Evolutionary conservation across 35 echinoderm and acorn worm genomes (phyloP).

Genomic region (Lytechinus variegatus): DNA sequence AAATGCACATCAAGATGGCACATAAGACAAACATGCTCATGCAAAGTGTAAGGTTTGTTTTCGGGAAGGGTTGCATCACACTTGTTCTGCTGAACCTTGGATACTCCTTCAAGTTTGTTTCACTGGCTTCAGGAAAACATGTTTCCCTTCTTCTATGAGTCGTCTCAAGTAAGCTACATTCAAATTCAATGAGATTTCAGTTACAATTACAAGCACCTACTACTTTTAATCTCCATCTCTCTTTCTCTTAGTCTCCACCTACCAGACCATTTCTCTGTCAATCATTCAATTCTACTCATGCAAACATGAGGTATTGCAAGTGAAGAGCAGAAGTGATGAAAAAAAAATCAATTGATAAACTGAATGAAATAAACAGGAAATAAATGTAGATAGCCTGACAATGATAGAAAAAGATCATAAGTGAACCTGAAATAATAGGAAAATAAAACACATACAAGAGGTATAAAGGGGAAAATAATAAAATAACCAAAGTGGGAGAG

Average conservation of each 20-base stretch:
- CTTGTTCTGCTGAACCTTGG: not conserved
- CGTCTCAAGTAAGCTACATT: not conserved
- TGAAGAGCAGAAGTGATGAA: too few species aligned
- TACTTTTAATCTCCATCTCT: too few species aligned
- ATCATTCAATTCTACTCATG: too few species aligned
- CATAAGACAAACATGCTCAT: slow-evolving; percentile 12
- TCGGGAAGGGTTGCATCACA: not conserved
- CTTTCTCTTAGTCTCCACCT: too few species aligned
- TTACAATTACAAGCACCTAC: too few species aligned
- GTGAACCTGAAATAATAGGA: too few species aligned
- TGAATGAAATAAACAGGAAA: too few species aligned
- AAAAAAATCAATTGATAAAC: too few species aligned
- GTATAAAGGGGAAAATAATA: not conserved
- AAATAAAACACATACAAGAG: not conserved
- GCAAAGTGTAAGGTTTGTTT: not conserved
- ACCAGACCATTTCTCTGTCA: too few species aligned
- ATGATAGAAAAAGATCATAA: too few species aligned
- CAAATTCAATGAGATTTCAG: not conserved
- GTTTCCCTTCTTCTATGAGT: not conserved
- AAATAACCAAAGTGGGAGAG: not conserved
- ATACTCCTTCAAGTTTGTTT: not conserved
- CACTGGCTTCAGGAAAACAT: not conserved
- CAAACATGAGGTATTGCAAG: too few species aligned
- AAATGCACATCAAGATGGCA: not conserved
- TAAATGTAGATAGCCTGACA: too few species aligned